Evolutionary conservation across 2,113 vertebrate genomes (phyloP).

Genomic region (Pteruthius melanotis): DNA sequence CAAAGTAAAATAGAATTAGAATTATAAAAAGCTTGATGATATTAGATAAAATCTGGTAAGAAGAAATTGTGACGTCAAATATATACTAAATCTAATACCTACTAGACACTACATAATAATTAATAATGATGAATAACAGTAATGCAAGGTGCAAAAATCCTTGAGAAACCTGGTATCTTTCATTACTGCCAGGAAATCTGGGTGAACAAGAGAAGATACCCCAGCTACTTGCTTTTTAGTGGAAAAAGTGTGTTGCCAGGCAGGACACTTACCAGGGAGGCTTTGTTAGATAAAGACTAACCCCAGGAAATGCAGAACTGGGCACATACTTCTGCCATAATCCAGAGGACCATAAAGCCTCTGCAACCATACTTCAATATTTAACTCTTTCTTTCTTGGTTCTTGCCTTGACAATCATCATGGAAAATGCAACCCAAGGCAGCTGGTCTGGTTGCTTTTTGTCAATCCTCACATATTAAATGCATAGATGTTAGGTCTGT

Average conservation of each 20-base stretch:
- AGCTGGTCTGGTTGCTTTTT: not conserved
- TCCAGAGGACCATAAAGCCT: not conserved
- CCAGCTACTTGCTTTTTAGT: not conserved
- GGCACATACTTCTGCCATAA: not conserved
- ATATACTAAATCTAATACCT: not conserved
- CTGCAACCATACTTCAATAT: not conserved
- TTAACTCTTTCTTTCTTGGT: not conserved
- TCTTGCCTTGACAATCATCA: not conserved
- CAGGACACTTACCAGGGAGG: not conserved
- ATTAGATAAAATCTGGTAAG: not conserved
- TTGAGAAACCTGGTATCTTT: not conserved
- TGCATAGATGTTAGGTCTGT: not conserved
- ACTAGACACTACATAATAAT: not conserved
- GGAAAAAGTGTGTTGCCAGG: not conserved
- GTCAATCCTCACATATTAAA: not conserved
- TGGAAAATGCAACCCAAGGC: not conserved
- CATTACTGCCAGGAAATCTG: not conserved
- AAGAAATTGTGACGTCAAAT: not conserved
- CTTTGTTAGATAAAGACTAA: not conserved
- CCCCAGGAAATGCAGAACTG: not conserved
- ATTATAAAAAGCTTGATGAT: not conserved
- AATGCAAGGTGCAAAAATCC: not conserved
- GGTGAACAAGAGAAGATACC: not conserved
- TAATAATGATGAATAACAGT: not conserved
- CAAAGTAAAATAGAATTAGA: not conserved